Base-by-base conservation (phyloP, 2,888 invertebrate species). In the Perithous albicinctus region DNA sequence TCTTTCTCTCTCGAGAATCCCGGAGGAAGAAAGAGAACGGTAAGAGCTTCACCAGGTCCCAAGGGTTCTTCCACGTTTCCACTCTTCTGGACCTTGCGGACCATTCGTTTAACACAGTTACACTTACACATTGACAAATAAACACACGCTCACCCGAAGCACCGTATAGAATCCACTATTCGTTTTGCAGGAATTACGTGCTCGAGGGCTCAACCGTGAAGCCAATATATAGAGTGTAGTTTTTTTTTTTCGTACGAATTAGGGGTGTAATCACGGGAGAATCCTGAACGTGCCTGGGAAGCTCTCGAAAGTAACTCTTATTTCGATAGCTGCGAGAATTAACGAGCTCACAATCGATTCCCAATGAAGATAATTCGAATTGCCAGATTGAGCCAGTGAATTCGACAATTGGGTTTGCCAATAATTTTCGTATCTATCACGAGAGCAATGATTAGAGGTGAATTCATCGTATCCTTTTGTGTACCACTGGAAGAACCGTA, bases 101-200 rank as follows among this genome's bases (percentile, higher is more conserved):
- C 72, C 54, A 48, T 74, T 74, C 74, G 56, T 78, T 74, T 63
- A 15, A 35, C 67, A 43, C 35, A 20, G 43, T 15, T 18, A 32
- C 43, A 59, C 72, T 41, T 32, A 18, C 54, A 46, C 59, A 29
- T 59, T 32, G 38, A 32, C 72, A 32, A 43, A 32, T 26, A 54
- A 23, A 70, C 32, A 69, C 66, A 66, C 63, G 26, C 63, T 72
- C 32, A 41, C 43, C 1, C 15, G 1, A 15, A 15, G 63, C 74
- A 48, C 56, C 35, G 61, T 20, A 74, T 59, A 59, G 59, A 74
- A 61, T 43, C 61, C n/a, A 54, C 54, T 72, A 81, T 86, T 85
- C 83, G 85, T 88, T 90, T 86, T 86, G 85, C 79, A 76, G 86
- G 88, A 89, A 89, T 90, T 92, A 91, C 91, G 90, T 91, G 90